Conservation (phyloP, 2,113 vertebrate species). For the Thymallus thymallus region DNA sequence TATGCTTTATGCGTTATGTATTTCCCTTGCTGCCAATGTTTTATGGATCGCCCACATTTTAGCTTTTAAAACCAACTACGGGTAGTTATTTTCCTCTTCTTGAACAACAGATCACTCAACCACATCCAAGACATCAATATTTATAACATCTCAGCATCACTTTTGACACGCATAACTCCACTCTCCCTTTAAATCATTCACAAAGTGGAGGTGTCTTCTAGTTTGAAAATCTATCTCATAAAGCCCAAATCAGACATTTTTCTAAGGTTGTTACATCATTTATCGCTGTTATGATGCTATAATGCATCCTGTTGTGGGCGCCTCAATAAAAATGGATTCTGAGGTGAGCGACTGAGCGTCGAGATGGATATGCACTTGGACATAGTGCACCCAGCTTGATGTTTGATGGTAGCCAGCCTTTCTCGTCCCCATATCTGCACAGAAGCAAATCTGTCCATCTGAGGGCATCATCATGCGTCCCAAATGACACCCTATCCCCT, state of each 20-base stretch:
- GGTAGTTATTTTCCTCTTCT: constrained; percentile 46
- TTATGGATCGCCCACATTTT: constrained; percentile 53
- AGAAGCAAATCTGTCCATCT: constrained; percentile 12
- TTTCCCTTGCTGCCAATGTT: constrained; percentile 45
- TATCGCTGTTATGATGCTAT: constrained; percentile 32
- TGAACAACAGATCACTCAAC: constrained; percentile 30
- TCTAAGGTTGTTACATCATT: constrained; percentile 52
- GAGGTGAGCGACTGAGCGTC: not conserved
- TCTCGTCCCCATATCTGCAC: not conserved
- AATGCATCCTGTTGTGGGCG: constrained; percentile 24
- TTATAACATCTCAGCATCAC: constrained; percentile 52
- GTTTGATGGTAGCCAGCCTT: not conserved
- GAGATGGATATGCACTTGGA: not conserved
- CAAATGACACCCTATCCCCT: no score
- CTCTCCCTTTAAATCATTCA: constrained; percentile 63
- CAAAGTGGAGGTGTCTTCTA: constrained; percentile 48
- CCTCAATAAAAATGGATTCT: constrained; percentile 36
- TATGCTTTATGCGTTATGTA: constrained; percentile 10
- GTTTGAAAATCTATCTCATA: constrained; percentile 36
- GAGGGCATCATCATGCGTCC: not conserved
- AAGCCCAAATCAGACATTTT: constrained; percentile 39
- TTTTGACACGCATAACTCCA: constrained; percentile 55
- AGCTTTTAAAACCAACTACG: constrained; percentile 48
- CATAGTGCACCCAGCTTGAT: constrained; percentile 29
- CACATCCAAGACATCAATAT: constrained; percentile 61